These are phyloP conservation scores for Andrena dorsata DNA, from an alignment of 2,888 invertebrate species.

Conservation along the genomic window DNA sequence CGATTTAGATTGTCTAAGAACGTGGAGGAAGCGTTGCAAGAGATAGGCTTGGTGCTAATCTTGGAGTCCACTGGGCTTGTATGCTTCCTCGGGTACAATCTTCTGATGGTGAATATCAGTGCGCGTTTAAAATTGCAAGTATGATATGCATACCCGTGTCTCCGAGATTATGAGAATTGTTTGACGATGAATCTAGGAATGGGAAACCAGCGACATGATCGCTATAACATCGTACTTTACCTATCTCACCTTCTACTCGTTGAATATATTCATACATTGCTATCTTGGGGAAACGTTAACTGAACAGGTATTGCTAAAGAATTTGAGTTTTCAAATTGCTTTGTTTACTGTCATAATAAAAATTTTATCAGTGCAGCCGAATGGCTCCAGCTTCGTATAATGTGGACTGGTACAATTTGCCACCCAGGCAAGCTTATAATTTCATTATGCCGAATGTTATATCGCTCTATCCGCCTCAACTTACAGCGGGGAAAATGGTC, in stretches of 20 bases:
- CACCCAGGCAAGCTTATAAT: slow-evolving; percentile 46
- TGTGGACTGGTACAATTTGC: slow-evolving; percentile 66
- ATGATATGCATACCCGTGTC: too few relatives aligned
- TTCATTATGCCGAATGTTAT: slow-evolving; percentile 70
- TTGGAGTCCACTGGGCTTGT: slow-evolving; percentile 77
- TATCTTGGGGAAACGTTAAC: slow-evolving; percentile 59
- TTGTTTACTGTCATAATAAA: neutral
- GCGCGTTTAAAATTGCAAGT: too few relatives aligned
- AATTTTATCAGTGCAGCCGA: slow-evolving; percentile 4
- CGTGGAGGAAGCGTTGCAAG: slow-evolving; percentile 65
- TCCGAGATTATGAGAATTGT: neutral
- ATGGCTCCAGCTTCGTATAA: slow-evolving; percentile 49
- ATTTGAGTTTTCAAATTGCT: too few relatives aligned
- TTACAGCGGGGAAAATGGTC: slow-evolving; percentile 76
- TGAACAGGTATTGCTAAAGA: slow-evolving; percentile 55
- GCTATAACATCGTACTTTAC: slow-evolving; percentile 69
- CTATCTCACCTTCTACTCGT: slow-evolving; percentile 44
- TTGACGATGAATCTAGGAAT: slow-evolving; percentile 21
- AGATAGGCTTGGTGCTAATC: slow-evolving; percentile 76
- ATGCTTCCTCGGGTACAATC: slow-evolving; percentile 78
- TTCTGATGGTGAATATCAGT: slow-evolving; percentile 71
- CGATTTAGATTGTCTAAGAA: slow-evolving; percentile 48
- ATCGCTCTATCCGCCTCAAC: slow-evolving; percentile 68
- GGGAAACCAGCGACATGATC: slow-evolving; percentile 11
- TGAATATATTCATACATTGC: slow-evolving; percentile 64